Evolutionary conservation across 2,113 vertebrate species (phyloP).

Genomic region (Aldabrachelys gigantea): DNA sequence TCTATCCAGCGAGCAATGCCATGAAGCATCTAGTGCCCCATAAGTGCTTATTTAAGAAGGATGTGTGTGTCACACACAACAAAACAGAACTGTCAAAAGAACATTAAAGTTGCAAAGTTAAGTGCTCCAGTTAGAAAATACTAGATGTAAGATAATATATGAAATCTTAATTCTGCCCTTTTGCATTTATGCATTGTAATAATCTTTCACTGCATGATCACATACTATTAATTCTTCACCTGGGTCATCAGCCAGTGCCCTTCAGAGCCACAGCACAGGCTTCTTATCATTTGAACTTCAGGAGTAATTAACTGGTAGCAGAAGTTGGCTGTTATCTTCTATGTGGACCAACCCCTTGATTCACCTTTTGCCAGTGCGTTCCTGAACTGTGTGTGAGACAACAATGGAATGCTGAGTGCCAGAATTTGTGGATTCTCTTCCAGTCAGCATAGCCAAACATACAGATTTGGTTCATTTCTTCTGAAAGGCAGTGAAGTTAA

Average conservation of each 20-base stretch:
- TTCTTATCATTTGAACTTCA: not conserved
- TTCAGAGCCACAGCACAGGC: not conserved
- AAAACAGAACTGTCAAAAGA: no score
- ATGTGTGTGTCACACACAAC: not conserved
- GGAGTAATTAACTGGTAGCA: not conserved
- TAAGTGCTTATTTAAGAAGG: not conserved
- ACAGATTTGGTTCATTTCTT: not conserved
- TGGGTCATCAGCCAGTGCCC: not conserved
- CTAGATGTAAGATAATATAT: not conserved
- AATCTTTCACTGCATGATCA: not conserved
- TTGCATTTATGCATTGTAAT: not conserved
- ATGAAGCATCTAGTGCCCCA: not conserved
- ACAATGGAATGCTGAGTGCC: not conserved
- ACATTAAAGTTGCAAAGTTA: no score
- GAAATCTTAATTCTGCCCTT: not conserved
- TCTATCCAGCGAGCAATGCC: not conserved
- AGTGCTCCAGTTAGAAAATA: not conserved
- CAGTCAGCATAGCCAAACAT: not conserved
- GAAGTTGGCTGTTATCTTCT: not conserved
- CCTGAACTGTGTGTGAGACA: not conserved
- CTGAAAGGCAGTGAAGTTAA: not conserved
- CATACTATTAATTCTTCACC: not conserved
- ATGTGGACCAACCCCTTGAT: not conserved
- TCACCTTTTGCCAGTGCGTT: not conserved
- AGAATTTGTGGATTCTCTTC: not conserved